Conservation (phyloP, 2,888 invertebrate genomes). For the Caenorhabditis uteleia region DNA sequence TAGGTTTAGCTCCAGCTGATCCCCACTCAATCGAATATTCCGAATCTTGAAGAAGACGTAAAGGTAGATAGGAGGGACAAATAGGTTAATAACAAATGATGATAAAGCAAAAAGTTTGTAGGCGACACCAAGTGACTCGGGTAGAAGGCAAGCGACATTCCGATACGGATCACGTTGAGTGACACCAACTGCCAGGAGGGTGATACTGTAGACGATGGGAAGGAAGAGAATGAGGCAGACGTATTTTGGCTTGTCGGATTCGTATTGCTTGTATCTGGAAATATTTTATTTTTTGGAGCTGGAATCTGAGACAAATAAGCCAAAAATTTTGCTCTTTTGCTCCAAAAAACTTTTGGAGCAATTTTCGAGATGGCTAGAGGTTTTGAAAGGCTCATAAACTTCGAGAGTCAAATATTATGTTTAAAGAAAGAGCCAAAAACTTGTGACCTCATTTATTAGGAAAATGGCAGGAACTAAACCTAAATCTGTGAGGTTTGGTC, state of each 20-base stretch:
- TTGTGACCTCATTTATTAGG: no score
- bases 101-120: conserved; percentile 6
- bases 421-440: no score
- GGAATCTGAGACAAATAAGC: no score
- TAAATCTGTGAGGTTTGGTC: no score
- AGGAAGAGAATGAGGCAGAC: conserved; percentile 1
- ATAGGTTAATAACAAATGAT: conserved; percentile 2
- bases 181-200: not conserved
- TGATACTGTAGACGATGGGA: conserved; percentile 2
- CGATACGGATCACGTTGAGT: not conserved
- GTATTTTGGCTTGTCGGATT: not conserved
- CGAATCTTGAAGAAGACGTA: conserved; percentile 1
- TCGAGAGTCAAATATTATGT: no score
- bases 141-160: not conserved
- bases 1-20: not conserved
- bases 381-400: no score
- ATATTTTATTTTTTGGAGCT: not conserved
- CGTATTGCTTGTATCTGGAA: no score
- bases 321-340: no score
- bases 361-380: no score
- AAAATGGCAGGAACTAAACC: no score
- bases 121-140: conserved; percentile 4
- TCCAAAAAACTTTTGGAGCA: no score
- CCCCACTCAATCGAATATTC: no score
- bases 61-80: conserved; percentile 4